Evolutionary conservation across 2,888 invertebrate genomes (phyloP), one percentile per base, ranked within the genome.

Genomic region (Scaptomyza cyrtandrae): DNA sequence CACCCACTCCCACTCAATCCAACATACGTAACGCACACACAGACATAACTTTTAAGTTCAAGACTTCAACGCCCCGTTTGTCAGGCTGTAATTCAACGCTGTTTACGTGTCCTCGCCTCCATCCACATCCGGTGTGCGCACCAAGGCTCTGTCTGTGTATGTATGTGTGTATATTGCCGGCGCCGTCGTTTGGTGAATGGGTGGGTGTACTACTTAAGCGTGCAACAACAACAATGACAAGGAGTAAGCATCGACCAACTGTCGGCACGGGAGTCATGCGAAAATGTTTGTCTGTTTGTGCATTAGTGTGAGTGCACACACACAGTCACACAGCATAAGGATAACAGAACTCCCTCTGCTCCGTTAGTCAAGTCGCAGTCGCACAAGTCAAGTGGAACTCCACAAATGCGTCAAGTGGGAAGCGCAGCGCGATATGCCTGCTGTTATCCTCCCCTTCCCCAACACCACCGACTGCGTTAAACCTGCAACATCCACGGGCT

Each of bases 51-150:
- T 83, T 83, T 86, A 84, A 83, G 83, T 86, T 86, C 72, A 83
- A 78, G 83, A 86, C 86, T 84, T 84, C 83, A 84, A 83, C 83
- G 83, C 84, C 86, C 86, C 83, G 83, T 86, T 84, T 84, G 83
- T 84, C 84, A 86, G 83, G 80, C 83, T 80, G 83, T 84, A 84
- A 84, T 84, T 84, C 83, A 86, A 84, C 83, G 83, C 86, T 80
- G 80, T 83, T 86, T 83, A 86, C 86, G 83, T 83, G 83, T 67
- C 69, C 69, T 56, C 64, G 56, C 57, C 72, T 37, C 62, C 49
- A 53, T 39, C 54, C 39, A 60, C 64, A 76, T 64, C 72, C 61
- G 48, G 49, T 41, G 56, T 62, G 65, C 75, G 67, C 68, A 71
- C 75, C 67, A 61, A 57, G 69, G 52, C 46, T 61, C 39, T 65